phyloP scores from a whole-genome alignment of 2,113 vertebrate genomes.

The Xenotilapia longispinis region DNA sequence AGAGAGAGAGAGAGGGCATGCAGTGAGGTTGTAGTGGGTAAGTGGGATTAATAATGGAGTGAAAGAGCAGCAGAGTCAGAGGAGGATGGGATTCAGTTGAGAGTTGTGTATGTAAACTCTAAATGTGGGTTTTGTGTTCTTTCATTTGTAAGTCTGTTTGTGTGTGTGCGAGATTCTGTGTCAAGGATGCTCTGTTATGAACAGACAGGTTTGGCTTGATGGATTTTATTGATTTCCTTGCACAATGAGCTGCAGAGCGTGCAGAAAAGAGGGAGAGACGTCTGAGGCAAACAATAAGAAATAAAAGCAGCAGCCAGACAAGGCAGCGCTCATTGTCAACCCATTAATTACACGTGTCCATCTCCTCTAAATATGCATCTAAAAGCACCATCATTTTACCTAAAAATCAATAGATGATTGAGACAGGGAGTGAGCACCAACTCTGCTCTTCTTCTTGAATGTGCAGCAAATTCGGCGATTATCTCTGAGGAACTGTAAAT shows the following conservation, averaged over 20 bases:
- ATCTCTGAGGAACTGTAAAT: background rate
- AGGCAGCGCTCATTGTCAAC: background rate
- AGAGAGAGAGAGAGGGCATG: fast-evolving
- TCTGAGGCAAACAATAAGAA: conserved; percentile 25
- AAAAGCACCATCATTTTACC: background rate
- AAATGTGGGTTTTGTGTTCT: background rate
- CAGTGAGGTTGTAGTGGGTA: conserved; percentile 12
- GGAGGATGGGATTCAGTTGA: background rate
- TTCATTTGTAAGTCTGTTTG: background rate
- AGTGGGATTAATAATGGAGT: conserved; percentile 48
- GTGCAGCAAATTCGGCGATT: background rate
- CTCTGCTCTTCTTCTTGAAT: background rate
- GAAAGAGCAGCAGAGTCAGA: background rate
- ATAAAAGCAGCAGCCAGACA: background rate
- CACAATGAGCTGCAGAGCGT: conserved; percentile 15
- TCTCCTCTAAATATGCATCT: background rate
- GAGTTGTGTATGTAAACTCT: background rate
- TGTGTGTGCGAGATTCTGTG: conserved; percentile 2
- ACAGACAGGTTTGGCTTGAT: conserved; percentile 33
- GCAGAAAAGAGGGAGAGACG: background rate
- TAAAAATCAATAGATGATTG: background rate
- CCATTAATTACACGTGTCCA: background rate
- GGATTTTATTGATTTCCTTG: conserved; percentile 62
- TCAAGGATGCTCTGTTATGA: conserved; percentile 27
- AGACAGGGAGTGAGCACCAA: background rate